Evolutionary conservation across 2,113 vertebrate genomes (phyloP).

Genomic region (Embiotoca jacksoni): DNA sequence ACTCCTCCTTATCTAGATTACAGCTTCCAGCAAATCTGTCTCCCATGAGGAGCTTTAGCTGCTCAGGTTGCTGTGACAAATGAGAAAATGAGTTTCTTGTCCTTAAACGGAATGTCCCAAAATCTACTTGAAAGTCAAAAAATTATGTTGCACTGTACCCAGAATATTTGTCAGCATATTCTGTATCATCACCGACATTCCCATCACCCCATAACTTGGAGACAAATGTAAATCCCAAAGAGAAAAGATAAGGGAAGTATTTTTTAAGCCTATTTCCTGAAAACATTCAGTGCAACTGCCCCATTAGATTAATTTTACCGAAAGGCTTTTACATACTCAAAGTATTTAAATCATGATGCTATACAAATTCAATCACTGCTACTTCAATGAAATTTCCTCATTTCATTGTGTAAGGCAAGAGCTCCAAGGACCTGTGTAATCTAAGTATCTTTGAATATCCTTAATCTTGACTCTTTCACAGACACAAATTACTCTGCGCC

Average conservation of each 20-base stretch:
- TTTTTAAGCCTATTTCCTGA: background rate
- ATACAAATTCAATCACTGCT: background rate
- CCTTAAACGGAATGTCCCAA: conserved; percentile 35
- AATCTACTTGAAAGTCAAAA: conserved; percentile 14
- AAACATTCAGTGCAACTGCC: background rate
- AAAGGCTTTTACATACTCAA: background rate
- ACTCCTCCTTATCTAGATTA: conserved; percentile 36
- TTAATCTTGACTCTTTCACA: too few relatives aligned
- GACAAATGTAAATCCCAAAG: background rate
- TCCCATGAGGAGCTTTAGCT: conserved; percentile 42
- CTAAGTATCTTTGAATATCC: background rate
- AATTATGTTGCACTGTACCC: background rate
- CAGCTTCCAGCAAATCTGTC: conserved; percentile 64
- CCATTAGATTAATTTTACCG: background rate
- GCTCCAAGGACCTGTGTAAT: background rate
- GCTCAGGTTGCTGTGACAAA: conserved; percentile 62
- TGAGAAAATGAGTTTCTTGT: conserved; percentile 32
- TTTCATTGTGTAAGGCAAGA: background rate
- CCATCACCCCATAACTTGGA: too few relatives aligned
- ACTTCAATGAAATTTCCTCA: background rate
- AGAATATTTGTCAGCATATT: background rate
- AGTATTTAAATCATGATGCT: conserved; percentile 16
- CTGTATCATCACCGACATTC: background rate
- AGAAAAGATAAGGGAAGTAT: background rate
- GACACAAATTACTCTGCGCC: too few relatives aligned